Evolutionary conservation across 2,888 invertebrate genomes (phyloP), one percentile per base, ranked within the genome.

Genomic region (Ichneumon xanthorius): DNA sequence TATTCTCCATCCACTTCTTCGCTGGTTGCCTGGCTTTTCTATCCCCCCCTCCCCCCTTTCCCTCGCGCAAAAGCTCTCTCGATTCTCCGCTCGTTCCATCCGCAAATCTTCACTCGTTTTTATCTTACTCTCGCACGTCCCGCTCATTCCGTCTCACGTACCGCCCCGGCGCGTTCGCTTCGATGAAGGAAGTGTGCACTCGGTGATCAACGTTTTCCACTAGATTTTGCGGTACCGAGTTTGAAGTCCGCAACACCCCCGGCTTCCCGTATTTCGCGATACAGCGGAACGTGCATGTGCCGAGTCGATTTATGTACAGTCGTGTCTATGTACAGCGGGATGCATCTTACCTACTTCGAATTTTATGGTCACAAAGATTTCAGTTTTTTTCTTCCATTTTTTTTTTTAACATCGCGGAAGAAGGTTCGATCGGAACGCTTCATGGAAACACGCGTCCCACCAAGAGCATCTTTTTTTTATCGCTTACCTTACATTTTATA

Each of bases 151-250:
- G 50, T 26, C 61, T 48, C 53, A 76, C 37, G 65, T n/a, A 22
- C 48, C 76, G 50, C 19, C 37, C 53, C 77, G 45, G 45, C 40
- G 33, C 67, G 40, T 19, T 40, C 40, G 67, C 50, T 67, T 53
- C 77, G 53, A 19, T 7, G 53, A 53, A 65, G 55, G 67, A 55
- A 77, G 67, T 33, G 65, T 50, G 65, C 48, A 14, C 70, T 48
- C 48, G 61, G 71, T 82, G 82, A 82, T 82, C 82, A 82, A 70
- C 70, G 76, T 53, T 67, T 82, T 81, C 55, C 67, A 61, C 58
- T 63, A 58, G 79, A 83, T 79, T 83, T 83, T 55, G 63, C 80
- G 73, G 68, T 80, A 53, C 50, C 40, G 48, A 75, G 61, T 84
- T 80, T 75, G 19, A 48, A 63, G 65, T 61, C 61, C n/a, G n/a